Conservation (phyloP, 2,888 invertebrate species). For the Rhabditoides inermis region DNA sequence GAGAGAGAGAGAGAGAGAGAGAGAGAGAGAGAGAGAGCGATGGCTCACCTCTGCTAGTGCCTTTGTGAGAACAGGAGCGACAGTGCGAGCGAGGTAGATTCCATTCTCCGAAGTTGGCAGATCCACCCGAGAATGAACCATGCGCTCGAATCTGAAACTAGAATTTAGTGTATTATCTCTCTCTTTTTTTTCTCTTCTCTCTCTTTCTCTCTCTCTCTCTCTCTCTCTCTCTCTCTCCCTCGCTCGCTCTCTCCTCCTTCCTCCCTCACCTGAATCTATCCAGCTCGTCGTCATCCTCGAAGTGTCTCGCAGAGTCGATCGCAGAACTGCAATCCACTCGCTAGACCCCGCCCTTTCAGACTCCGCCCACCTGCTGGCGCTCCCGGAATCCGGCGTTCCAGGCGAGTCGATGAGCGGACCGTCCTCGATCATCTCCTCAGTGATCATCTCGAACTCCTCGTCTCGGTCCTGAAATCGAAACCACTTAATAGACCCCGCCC, state of each 20-base stretch:
- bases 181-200: neutral
- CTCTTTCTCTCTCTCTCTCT: neutral
- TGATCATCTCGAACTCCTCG: slow-evolving; percentile 25
- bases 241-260: no score
- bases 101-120: slow-evolving; percentile 54
- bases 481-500: slow-evolving; percentile 28
- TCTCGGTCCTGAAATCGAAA: slow-evolving; percentile 18
- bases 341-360: slow-evolving; percentile 5
- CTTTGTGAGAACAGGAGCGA: slow-evolving; percentile 54
- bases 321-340: slow-evolving; percentile 20
- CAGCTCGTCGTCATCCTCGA: slow-evolving; percentile 37
- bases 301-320: slow-evolving; percentile 30
- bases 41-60: slow-evolving; percentile 52
- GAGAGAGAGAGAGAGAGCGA: no score
- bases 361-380: neutral
- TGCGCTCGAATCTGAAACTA: slow-evolving; percentile 37
- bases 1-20: no score
- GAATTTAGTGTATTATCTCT: no score
- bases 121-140: slow-evolving; percentile 34
- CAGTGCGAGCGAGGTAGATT: slow-evolving; percentile 53
- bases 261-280: no score
- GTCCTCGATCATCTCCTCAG: slow-evolving; percentile 30
- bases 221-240: neutral
- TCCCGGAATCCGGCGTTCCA: slow-evolving; percentile 25
- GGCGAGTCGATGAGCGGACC: slow-evolving; percentile 29